phyloP scores from a whole-genome alignment of 2,888 invertebrate genomes.

The Acleris sparsana region DNA sequence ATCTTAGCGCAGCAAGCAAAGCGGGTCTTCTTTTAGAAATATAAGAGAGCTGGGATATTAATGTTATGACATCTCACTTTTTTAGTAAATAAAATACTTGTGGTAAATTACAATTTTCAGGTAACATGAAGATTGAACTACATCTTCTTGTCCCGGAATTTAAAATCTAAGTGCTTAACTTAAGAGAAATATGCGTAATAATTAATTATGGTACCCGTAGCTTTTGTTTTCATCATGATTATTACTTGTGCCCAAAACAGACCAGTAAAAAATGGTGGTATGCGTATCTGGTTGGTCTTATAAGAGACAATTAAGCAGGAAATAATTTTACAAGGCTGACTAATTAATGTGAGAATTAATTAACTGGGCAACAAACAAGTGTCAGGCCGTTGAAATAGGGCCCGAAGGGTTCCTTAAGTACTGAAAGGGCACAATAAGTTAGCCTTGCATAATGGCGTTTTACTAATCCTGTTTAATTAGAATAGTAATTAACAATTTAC shows the following conservation, averaged over 20 bases:
- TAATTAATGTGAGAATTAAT: conserved; percentile 65
- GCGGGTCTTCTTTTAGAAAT: no score
- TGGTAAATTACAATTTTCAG: no score
- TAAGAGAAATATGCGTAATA: no score
- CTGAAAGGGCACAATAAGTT: conserved; percentile 13
- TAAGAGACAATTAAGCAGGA: conserved; percentile 63
- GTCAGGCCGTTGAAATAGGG: conserved; percentile 48
- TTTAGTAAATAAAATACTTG: no score
- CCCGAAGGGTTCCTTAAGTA: conserved; percentile 16
- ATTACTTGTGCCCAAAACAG: neutral
- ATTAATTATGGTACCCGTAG: no score
- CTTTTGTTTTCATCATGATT: neutral
- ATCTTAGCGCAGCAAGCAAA: no score
- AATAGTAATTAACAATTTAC: neutral
- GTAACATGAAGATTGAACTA: no score
- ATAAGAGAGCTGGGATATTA: no score
- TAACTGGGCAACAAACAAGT: conserved; percentile 61
- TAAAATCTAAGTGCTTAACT: no score
- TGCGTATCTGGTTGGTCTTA: conserved; percentile 52
- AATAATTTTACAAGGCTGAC: conserved; percentile 62
- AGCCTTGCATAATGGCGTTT: neutral
- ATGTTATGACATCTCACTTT: no score
- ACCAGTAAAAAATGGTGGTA: conserved; percentile 1
- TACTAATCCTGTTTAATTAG: conserved; percentile 7
- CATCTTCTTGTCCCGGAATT: no score